Percentiles rank a stretch among this genome's conserved stretches.
These are phyloP conservation scores for Polydesmus complanatus DNA, from an alignment of 2,888 invertebrate species.

Conservation along the genomic window DNA sequence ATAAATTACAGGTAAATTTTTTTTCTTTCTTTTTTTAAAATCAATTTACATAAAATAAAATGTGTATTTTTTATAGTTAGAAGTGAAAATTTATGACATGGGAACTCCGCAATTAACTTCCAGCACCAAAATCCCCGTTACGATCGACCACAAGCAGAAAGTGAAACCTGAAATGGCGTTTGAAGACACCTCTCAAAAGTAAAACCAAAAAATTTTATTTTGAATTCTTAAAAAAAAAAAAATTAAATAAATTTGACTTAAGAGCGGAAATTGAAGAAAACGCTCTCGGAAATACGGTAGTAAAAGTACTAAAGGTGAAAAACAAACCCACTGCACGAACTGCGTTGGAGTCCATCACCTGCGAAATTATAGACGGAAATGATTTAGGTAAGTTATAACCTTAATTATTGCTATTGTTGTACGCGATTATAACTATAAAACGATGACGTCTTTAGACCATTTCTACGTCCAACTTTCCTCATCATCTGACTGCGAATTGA, in stretches of 20 bases:
- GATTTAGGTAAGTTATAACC: slow-evolving; percentile 43
- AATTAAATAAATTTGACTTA: too few relatives aligned
- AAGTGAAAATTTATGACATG: slow-evolving; percentile 70
- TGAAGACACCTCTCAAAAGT: not conserved
- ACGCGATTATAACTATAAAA: not conserved
- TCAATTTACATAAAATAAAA: not conserved
- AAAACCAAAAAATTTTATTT: not conserved
- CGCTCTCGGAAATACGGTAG: slow-evolving; percentile 47
- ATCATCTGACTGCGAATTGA: slow-evolving; percentile 68
- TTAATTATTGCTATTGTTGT: not conserved
- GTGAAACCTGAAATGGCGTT: not conserved
- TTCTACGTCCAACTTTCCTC: slow-evolving; percentile 60
- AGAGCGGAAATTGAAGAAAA: slow-evolving; percentile 64
- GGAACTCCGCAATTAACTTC: slow-evolving; percentile 73
- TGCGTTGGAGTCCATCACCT: slow-evolving; percentile 46
- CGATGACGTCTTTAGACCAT: slow-evolving; percentile 38
- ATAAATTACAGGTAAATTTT: not conserved
- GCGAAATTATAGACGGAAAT: slow-evolving; percentile 62
- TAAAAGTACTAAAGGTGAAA: slow-evolving; percentile 57
- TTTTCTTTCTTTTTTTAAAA: not conserved
- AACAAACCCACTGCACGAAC: slow-evolving; percentile 52
- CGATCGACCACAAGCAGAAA: not conserved
- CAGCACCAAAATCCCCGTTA: slow-evolving; percentile 31
- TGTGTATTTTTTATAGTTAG: slow-evolving; percentile 42
- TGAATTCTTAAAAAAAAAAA: not conserved